phyloP scores from a whole-genome alignment of 1,140 invertebrate species.

The Drosophila ogumai region DNA sequence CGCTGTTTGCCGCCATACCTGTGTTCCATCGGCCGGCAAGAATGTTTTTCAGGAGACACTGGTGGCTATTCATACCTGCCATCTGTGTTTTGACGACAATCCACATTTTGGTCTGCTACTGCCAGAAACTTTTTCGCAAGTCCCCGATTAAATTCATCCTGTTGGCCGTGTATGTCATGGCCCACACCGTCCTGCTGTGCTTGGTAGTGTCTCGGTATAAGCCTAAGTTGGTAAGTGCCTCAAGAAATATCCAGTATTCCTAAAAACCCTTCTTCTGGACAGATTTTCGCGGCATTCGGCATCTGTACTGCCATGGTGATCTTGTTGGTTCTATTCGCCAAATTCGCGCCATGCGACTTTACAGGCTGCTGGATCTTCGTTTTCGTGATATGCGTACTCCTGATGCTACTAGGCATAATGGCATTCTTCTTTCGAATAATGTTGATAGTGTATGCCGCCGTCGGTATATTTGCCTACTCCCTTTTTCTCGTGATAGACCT shows the following conservation, averaged over 20 bases:
- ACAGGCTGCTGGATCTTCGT: slow-evolving; percentile 24
- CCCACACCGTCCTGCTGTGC: slow-evolving; percentile 1
- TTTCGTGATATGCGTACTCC: background rate
- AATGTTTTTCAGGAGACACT: background rate
- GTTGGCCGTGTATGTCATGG: background rate
- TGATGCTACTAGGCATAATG: background rate
- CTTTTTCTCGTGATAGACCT: slow-evolving; percentile 22
- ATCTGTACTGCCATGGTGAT: slow-evolving; percentile 6
- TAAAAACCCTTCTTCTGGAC: background rate
- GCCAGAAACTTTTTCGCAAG: background rate
- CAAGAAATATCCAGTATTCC: background rate
- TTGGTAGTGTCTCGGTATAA: background rate
- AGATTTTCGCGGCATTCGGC: slow-evolving; percentile 26
- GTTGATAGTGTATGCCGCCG: accelerated
- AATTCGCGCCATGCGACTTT: slow-evolving; percentile 49
- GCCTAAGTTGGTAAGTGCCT: background rate
- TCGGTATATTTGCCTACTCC: slow-evolving; percentile 16
- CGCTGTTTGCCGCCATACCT: background rate
- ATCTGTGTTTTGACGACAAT: background rate
- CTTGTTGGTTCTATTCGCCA: slow-evolving; percentile 26
- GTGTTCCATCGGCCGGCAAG: background rate
- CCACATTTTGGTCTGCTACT: slow-evolving; percentile 10
- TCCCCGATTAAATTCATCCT: background rate
- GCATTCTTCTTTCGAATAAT: background rate
- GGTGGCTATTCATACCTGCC: background rate